Percentiles rank a stretch among this genome's conserved stretches.
Conservation (phyloP, 2,888 invertebrate genomes). For the Dastarcus helophoroides region DNA sequence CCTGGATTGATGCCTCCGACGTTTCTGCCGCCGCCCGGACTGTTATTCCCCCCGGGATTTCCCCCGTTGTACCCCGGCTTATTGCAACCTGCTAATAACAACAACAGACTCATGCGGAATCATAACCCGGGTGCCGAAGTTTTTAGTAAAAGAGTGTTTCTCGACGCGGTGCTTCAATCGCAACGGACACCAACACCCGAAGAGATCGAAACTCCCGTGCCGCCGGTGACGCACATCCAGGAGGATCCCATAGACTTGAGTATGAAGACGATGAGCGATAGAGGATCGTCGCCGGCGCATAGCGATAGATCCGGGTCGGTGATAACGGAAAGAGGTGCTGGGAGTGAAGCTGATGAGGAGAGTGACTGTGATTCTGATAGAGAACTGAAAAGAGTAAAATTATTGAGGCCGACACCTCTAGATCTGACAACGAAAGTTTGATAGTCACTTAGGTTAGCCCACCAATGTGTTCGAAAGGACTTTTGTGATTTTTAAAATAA, state of each 20-base stretch:
- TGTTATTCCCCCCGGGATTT: constrained; percentile 47
- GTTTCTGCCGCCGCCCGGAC: constrained; percentile 46
- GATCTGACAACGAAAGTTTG: constrained; percentile 62
- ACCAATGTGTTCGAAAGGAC: constrained; percentile 14
- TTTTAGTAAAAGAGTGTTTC: constrained; percentile 57
- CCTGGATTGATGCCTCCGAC: constrained; percentile 34
- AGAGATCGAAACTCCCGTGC: constrained; percentile 29
- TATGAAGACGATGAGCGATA: constrained; percentile 54
- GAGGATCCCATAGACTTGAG: constrained; percentile 75
- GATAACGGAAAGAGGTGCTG: constrained; percentile 25
- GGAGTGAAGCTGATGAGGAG: constrained; percentile 43
- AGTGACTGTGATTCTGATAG: constrained; percentile 39
- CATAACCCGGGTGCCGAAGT: constrained; percentile 51
- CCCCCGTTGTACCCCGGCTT: constrained; percentile 34
- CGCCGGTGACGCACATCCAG: constrained; percentile 39
- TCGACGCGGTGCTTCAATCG: constrained; percentile 64
- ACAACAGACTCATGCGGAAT: constrained; percentile 41
- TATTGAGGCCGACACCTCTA: constrained; percentile 41
- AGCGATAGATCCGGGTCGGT: constrained; percentile 28
- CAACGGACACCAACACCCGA: constrained; percentile 45
- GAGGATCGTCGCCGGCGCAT: constrained; percentile 30
- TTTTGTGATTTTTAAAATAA: no score
- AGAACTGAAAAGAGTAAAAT: constrained; percentile 35
- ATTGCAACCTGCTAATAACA: constrained; percentile 36
- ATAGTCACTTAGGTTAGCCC: constrained; percentile 21